Conservation (phyloP, 2,113 vertebrate species). For the Corythornis vintsioides region DNA sequence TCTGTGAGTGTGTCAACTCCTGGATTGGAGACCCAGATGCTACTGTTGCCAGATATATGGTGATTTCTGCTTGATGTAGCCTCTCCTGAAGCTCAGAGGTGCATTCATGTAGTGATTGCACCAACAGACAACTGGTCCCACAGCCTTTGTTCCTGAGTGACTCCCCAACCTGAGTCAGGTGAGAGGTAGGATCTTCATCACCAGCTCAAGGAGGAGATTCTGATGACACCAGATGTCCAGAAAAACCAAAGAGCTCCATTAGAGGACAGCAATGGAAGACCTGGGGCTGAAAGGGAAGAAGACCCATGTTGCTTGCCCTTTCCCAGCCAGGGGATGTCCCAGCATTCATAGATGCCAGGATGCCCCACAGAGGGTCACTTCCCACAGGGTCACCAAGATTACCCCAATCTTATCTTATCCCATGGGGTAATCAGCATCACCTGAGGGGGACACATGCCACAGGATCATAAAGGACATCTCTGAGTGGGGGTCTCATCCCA, state of each 20-base stretch:
- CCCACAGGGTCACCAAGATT: background rate
- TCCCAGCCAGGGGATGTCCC: background rate
- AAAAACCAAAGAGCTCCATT: background rate
- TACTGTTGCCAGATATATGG: accelerated
- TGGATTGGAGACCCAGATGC: background rate
- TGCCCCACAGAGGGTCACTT: background rate
- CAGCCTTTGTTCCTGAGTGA: accelerated
- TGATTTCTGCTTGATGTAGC: background rate
- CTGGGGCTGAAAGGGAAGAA: background rate
- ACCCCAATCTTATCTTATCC: background rate
- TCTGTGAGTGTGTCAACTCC: background rate
- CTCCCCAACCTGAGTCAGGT: background rate
- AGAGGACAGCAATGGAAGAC: background rate
- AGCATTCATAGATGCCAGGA: background rate
- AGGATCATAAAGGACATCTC: background rate
- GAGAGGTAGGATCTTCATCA: background rate
- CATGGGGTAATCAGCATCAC: background rate
- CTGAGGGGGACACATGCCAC: background rate
- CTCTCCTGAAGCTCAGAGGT: background rate
- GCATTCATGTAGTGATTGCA: background rate
- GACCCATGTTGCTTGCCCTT: accelerated
- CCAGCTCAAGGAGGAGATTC: background rate
- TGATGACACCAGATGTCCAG: background rate
- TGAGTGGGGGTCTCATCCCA: background rate
- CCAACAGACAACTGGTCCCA: background rate